Base-by-base conservation (phyloP, 2,888 invertebrate species). In the Sialis fuliginosa region DNA sequence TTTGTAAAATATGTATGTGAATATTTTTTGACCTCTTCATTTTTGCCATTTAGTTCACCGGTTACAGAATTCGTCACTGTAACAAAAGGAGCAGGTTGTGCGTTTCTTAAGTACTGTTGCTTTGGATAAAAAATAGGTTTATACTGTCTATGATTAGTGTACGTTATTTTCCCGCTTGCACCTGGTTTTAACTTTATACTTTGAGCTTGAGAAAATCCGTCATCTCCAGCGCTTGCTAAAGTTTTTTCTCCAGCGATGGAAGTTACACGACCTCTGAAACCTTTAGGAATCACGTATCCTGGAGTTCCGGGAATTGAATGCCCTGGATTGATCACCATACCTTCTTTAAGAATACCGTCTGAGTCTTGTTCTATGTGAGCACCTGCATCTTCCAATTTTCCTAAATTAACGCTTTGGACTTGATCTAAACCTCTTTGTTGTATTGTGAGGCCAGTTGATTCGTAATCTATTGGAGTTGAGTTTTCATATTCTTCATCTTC, bases 1-100 rank as follows among this genome's bases (percentile, higher is more conserved):
- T 88, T 88, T 0, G 87, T 85, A 56, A 84, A 88, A 63, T 85
- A 88, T 1, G 83, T 81, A 52, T 81, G 81, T 2, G 81, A 77
- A 58, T 76, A 80, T 63, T 81, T 81, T 59, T 82, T 80, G 50
- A 81, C 77, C 33, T 67, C 59, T 33, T 72, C 74, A 57, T 72
- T 72, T 40, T 69, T 70, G 47, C 69, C 68, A 52, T 77, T 78
- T 53, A 82, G 66, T 55, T 77, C 78, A 6, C 86, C 83, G 1
- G 84, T 81, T 45, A 86, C 79, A 3, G 85, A 85, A 61, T 83
- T 87, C 1, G 84, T 81, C 5, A 85, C 78, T 0, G 87, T 81
- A 4, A 86, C 77, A 61, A 82, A 88, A 56, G 30, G 30, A 30
- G 30, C n/a, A 9, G 22, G 13, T 6, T 13, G 30, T 4, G 13